Base-by-base conservation (phyloP, 1,140 invertebrate species). In the Drosophila sp. region DNA sequence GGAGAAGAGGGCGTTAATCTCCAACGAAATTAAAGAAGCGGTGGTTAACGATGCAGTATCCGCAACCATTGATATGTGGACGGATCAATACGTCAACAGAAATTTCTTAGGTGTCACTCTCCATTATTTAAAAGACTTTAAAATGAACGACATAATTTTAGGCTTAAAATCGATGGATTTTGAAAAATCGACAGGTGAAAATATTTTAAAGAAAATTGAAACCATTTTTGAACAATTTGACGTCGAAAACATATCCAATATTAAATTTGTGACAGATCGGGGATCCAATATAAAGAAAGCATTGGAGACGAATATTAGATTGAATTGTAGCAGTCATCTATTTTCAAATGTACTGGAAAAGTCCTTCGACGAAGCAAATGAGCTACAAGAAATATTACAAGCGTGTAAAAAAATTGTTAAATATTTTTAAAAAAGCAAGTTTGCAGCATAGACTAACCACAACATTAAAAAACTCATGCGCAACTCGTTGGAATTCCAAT, bases 401-500 rank as follows among this genome's bases (percentile, higher is more conserved):
- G 17, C 32, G 5, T 66, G 63, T 29, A 65, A 72, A 47, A 66
- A 57, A 57, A 23, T 69, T 17, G 35, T 70, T 27, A 70, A 70
- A 8, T 62, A 60, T 55, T 65, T 65, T 60, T 25, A 66, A 75
- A 66, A 75, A 70, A 54, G 23, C 54, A 30, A 75, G 63, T 38
- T 70, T 75, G 40, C 62, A 66, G 30, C 62, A 75, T 55, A 35
- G n/a, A 10, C 33, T 75, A 10, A 2, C 17, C 25, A 75, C 63
- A 1, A 47, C 72, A 2, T 30, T 69, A 25, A 75, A 75, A 70
- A 66, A 38, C 10, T 30, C 65, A 32, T 75, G 67, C 30, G 40
- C 57, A 4, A 75, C 72, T 8, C 29, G 60, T 4, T 75, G 61
- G 62, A 75, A 75, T n/a, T 75, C 66, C 0, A 57, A 75, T 27